Percentiles rank a stretch among this genome's conserved stretches.
These are phyloP conservation scores for Calameuta pallipes DNA, from an alignment of 2,888 invertebrate species.

Conservation along the genomic window DNA sequence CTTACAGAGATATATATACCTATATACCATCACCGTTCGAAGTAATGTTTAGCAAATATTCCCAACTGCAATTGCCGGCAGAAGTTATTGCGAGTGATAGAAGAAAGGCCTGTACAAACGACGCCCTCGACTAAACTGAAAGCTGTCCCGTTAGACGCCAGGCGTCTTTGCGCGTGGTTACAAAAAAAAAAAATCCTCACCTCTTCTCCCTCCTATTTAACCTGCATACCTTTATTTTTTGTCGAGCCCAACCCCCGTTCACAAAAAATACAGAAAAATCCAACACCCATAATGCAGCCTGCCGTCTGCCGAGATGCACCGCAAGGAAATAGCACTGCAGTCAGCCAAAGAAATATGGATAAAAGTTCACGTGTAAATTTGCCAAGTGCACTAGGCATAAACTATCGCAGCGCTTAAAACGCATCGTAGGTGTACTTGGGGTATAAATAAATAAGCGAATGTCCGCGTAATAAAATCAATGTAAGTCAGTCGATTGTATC, in stretches of 20 bases:
- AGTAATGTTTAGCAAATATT: conserved; percentile 11
- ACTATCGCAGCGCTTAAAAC: background rate
- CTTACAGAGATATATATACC: background rate
- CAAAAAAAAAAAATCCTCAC: background rate
- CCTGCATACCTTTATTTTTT: background rate
- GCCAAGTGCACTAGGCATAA: background rate
- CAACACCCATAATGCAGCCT: background rate
- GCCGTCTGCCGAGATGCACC: background rate
- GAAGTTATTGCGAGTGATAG: background rate
- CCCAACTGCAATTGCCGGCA: background rate
- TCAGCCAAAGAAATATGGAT: background rate
- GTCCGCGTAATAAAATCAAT: conserved; percentile 1
- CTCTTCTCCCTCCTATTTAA: background rate
- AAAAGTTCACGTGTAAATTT: background rate
- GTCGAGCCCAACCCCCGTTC: background rate
- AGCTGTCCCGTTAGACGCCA: background rate
- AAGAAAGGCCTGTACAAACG: background rate
- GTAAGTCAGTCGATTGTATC: conserved; percentile 7
- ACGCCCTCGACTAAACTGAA: background rate
- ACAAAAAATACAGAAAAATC: background rate
- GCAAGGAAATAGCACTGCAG: background rate
- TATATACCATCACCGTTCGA: background rate
- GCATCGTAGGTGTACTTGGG: background rate
- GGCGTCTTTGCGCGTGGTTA: background rate
- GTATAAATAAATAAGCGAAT: background rate